phyloP scores from a whole-genome alignment of 2,797 vertebrate genomes.

The Helostoma temminkii region DNA sequence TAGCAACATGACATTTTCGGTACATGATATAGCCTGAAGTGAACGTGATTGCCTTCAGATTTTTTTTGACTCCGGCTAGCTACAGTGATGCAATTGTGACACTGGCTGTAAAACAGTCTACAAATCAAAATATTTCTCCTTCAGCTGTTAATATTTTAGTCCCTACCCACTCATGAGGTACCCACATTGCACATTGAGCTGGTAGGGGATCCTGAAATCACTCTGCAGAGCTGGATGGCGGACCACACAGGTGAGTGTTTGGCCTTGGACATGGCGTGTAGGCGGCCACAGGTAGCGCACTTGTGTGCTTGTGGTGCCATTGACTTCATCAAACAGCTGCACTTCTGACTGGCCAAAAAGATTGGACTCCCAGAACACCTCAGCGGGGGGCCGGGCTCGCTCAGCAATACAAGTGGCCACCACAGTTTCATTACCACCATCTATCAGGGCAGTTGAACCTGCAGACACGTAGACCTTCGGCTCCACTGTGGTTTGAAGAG shows the following conservation, averaged over 20 bases:
- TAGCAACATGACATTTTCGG: too few relatives aligned
- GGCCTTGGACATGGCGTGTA: conserved; percentile 91
- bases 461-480: conserved; percentile 93
- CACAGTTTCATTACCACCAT: conserved; percentile 92
- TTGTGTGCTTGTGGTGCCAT: conserved; percentile 93
- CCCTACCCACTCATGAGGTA: conserved; percentile 48
- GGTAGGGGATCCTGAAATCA: conserved; percentile 90
- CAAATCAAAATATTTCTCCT: too few relatives aligned
- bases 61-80: too few relatives aligned
- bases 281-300: conserved; percentile 93
- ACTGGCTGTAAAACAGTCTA: too few relatives aligned
- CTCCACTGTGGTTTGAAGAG: conserved; percentile 86
- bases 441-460: conserved; percentile 90
- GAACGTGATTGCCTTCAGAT: too few relatives aligned
- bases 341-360: conserved; percentile 91
- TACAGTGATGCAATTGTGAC: too few relatives aligned
- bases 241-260: conserved; percentile 91
- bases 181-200: conserved; percentile 96
- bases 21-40: too few relatives aligned
- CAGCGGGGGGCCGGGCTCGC: conserved; percentile 92
- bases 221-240: conserved; percentile 92
- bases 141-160: conserved; percentile 8
- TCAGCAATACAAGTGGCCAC: conserved; percentile 95
- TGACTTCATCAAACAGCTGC: conserved; percentile 87
- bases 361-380: conserved; percentile 93